phyloP scores from a whole-genome alignment of 2,797 vertebrate species.

The Enteromius thamalakanensis region DNA sequence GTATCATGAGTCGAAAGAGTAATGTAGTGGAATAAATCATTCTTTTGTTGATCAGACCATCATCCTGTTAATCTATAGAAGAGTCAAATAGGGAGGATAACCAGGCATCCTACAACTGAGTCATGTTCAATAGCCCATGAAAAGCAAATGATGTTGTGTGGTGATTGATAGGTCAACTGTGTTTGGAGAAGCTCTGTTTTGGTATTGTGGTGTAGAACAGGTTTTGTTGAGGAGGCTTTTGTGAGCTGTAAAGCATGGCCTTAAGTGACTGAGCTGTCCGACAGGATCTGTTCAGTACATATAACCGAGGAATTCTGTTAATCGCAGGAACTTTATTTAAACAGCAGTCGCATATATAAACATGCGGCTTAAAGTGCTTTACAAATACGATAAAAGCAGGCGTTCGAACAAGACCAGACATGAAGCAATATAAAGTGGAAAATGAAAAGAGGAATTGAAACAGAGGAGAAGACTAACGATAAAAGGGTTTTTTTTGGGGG shows the following conservation, averaged over 20 bases:
- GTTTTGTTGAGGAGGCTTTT: constrained; percentile 43
- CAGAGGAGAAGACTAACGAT: constrained; percentile 5
- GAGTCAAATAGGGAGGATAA: constrained; percentile 15
- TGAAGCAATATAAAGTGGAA: constrained; percentile 35
- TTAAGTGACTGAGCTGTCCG: not conserved
- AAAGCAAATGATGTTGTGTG: constrained; percentile 17
- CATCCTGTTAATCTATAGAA: constrained; percentile 13
- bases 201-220: constrained; percentile 35
- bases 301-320: constrained; percentile 10
- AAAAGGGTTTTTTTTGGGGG: not conserved
- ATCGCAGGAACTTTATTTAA: constrained; percentile 40
- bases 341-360: constrained; percentile 31
- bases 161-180: constrained; percentile 22
- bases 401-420: constrained; percentile 29
- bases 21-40: not conserved
- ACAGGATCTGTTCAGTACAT: constrained; percentile 22
- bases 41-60: constrained; percentile 1
- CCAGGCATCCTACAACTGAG: constrained; percentile 19
- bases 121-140: constrained; percentile 48
- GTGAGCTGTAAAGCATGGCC: constrained; percentile 18
- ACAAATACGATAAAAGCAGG: constrained; percentile 29
- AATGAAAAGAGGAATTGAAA: constrained; percentile 42
- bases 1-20: not conserved
- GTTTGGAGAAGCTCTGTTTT: constrained; percentile 37
- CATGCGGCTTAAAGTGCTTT: constrained; percentile 1